phyloP scores from a whole-genome alignment of 2,888 invertebrate species.

The Chrysodeixis includens region DNA sequence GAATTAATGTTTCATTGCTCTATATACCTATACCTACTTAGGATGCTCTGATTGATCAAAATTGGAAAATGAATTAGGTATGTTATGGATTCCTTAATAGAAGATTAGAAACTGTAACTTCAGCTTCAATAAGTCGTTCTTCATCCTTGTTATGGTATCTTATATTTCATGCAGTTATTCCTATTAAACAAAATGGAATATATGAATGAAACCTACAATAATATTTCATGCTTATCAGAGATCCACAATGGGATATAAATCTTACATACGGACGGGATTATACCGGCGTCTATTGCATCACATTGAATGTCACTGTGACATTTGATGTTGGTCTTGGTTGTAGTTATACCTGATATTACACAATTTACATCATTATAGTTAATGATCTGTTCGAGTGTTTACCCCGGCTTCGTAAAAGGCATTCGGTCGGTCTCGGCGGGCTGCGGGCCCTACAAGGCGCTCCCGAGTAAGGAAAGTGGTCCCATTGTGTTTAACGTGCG shows the following conservation, averaged over 20 bases:
- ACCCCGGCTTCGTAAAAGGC: constrained; percentile 55
- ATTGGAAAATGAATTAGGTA: too few species aligned
- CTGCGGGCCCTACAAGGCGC: constrained; percentile 66
- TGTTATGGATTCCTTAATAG: too few species aligned
- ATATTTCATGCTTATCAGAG: not conserved
- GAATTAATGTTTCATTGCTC: not conserved
- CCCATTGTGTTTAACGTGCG: constrained; percentile 75
- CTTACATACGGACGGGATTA: not conserved
- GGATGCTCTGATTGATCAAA: too few species aligned
- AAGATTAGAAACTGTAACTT: too few species aligned
- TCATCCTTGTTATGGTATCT: not conserved
- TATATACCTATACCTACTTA: too few species aligned
- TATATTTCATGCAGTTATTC: not conserved
- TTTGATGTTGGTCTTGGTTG: constrained; percentile 33
- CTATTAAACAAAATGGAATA: not conserved
- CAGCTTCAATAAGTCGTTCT: not conserved
- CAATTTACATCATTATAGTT: constrained; percentile 58
- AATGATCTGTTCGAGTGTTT: constrained; percentile 57
- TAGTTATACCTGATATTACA: constrained; percentile 27
- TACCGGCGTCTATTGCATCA: constrained; percentile 29
- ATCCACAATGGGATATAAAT: constrained; percentile 11
- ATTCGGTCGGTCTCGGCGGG: constrained; percentile 52
- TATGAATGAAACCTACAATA: not conserved
- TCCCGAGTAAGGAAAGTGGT: constrained; percentile 82
- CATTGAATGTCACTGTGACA: constrained; percentile 44